These are phyloP conservation scores for Pseudopodoces humilis DNA, from an alignment of 2,113 vertebrate species.

Conservation along the genomic window DNA sequence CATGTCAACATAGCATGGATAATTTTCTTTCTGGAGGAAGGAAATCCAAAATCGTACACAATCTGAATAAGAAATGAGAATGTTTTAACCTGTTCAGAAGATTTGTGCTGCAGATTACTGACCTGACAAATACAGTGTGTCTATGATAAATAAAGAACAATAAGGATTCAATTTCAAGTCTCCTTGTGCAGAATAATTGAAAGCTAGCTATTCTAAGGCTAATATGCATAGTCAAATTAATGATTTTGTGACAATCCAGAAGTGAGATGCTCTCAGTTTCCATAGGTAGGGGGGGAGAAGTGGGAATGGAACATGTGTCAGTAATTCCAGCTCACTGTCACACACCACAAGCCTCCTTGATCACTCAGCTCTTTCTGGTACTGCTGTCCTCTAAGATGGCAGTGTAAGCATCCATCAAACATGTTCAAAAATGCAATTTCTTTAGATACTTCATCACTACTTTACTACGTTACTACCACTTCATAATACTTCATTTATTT, in stretches of 20 bases:
- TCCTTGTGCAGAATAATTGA: neutral
- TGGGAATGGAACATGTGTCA: too few species aligned
- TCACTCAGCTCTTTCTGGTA: neutral
- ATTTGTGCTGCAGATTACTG: neutral
- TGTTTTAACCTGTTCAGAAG: neutral
- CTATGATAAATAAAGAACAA: neutral
- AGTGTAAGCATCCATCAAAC: neutral
- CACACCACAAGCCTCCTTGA: neutral
- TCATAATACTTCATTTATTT: neutral
- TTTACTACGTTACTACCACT: neutral
- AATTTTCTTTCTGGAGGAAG: neutral
- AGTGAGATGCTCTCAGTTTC: neutral
- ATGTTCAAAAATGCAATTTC: neutral
- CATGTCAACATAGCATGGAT: neutral
- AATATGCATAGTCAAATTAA: neutral
- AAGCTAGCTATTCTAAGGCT: neutral
- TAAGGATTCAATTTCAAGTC: neutral
- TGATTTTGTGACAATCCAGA: neutral
- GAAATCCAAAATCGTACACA: neutral
- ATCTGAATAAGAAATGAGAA: neutral
- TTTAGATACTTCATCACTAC: neutral
- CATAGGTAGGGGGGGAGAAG: fast-evolving
- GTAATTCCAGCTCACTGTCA: neutral
- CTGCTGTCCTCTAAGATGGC: neutral
- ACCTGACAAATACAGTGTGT: neutral